Evolutionary conservation across 2,113 vertebrate genomes (phyloP).

Genomic region (Tonatia bakeri): DNA sequence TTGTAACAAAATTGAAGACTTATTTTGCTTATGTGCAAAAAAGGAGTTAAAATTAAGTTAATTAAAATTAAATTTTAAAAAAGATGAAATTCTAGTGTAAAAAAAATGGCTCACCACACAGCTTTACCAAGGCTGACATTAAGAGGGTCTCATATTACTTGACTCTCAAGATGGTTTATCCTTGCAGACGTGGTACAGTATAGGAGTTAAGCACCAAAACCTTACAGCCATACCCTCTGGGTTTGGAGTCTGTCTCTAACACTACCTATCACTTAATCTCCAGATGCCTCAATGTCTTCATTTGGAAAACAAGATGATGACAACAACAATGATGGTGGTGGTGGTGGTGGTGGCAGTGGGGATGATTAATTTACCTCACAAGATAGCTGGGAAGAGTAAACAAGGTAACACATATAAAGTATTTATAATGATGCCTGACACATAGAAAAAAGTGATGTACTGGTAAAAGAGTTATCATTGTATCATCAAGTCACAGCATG

Average conservation of each 20-base stretch:
- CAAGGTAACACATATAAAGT: background rate
- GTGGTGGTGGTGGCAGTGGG: rapidly evolving
- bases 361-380: background rate
- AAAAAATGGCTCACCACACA: background rate
- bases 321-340: background rate
- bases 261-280: background rate
- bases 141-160: background rate
- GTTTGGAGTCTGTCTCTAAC: background rate
- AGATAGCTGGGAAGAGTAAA: background rate
- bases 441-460: background rate
- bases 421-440: background rate
- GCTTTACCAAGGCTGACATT: background rate
- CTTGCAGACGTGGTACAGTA: rapidly evolving
- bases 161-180: background rate
- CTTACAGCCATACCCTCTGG: background rate
- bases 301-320: background rate
- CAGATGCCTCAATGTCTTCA: background rate
- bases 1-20: background rate
- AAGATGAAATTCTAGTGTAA: background rate
- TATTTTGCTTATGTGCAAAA: background rate
- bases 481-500: background rate
- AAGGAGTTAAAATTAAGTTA: background rate
- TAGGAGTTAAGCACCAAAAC: background rate
- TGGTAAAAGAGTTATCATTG: background rate
- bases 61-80: background rate